Evolutionary conservation across 2,797 vertebrate genomes (phyloP).

Genomic region (Sebastes paucispinis): DNA sequence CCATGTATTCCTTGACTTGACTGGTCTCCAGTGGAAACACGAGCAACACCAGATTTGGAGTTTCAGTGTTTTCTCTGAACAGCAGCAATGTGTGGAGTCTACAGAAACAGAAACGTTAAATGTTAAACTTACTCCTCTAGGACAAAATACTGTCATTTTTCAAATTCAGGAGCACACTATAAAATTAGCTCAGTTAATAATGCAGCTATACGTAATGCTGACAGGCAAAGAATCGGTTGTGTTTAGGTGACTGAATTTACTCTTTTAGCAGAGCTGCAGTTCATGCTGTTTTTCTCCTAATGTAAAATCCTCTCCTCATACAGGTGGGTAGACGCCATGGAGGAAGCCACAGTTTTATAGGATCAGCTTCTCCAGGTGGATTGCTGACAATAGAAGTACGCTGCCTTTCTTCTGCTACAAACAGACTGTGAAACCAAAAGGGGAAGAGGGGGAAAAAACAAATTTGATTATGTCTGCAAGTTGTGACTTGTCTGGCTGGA

Average conservation of each 20-base stretch:
- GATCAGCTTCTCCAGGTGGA: conserved; percentile 39
- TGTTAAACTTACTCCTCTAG: neutral
- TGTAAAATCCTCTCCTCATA: conserved; percentile 51
- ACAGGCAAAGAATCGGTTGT: neutral
- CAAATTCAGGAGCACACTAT: neutral
- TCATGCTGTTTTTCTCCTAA: neutral
- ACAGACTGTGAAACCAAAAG: conserved; percentile 42
- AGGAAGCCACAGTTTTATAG: conserved; percentile 96
- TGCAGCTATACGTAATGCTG: neutral
- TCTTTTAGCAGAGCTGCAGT: neutral
- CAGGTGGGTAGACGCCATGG: conserved; percentile 97
- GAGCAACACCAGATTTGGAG: neutral
- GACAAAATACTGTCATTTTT: neutral
- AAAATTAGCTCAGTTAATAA: neutral
- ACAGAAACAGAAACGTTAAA: neutral
- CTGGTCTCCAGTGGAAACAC: neutral
- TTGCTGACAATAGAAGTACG: conserved; percentile 5
- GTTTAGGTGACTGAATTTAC: neutral
- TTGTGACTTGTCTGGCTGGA: conserved; percentile 16
- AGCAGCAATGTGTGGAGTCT: neutral
- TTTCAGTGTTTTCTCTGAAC: neutral
- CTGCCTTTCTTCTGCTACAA: conserved; percentile 3
- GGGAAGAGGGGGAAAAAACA: neutral
- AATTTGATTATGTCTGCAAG: conserved; percentile 36
- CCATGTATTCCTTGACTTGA: neutral